Evolutionary conservation across 2,888 invertebrate genomes (phyloP).

Genomic region (Encarsia formosa): DNA sequence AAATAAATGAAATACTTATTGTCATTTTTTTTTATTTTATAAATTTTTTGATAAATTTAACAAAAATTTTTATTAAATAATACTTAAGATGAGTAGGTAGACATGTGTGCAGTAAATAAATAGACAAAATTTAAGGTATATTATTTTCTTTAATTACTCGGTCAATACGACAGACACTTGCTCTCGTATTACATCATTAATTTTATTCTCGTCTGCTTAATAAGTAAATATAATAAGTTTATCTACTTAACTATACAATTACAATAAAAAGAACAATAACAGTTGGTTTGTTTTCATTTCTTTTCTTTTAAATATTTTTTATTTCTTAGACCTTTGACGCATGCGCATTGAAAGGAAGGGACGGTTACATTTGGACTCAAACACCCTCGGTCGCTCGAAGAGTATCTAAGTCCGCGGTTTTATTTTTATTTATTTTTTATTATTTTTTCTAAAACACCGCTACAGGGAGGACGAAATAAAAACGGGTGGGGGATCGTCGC

Average conservation of each 20-base stretch:
- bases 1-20: too few species aligned
- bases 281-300: too few species aligned
- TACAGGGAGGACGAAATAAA: too few species aligned
- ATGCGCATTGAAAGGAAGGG: slow-evolving; percentile 23
- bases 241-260: slow-evolving; percentile 21
- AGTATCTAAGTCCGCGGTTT: too few species aligned
- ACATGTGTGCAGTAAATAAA: slow-evolving; percentile 1
- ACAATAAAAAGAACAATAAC: slow-evolving; percentile 20
- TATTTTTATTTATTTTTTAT: too few species aligned
- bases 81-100: background rate
- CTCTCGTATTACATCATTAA: background rate
- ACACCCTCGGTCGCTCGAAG: slow-evolving; percentile 17
- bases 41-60: slow-evolving; percentile 2
- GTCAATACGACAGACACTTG: slow-evolving; percentile 6
- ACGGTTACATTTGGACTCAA: slow-evolving; percentile 24
- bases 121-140: background rate
- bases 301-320: too few species aligned
- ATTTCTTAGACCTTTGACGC: slow-evolving; percentile 21
- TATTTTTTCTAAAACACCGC: too few species aligned
- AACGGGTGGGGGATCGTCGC: too few species aligned
- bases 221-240: slow-evolving; percentile 10
- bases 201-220: slow-evolving; percentile 4
- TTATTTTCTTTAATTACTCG: slow-evolving; percentile 13
- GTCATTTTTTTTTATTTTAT: too few species aligned
- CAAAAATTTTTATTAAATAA: slow-evolving; percentile 3